Percentiles rank a stretch among this genome's conserved stretches.
These are phyloP conservation scores for Mobula birostris DNA, from an alignment of 2,113 vertebrate genomes.

Conservation along the genomic window DNA sequence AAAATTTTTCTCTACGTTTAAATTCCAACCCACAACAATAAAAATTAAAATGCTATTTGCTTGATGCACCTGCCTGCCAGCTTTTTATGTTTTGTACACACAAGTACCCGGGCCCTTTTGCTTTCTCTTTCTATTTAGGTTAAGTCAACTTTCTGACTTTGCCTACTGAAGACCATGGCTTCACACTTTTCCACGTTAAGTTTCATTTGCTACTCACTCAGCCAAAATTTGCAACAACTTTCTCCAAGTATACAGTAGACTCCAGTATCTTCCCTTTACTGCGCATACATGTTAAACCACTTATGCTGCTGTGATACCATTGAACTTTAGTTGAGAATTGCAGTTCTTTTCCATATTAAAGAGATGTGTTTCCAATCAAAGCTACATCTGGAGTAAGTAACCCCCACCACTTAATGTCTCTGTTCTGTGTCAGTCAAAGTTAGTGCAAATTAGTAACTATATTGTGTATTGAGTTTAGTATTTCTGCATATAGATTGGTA, in stretches of 20 bases:
- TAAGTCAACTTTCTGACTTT: too few species aligned
- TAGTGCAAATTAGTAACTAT: background rate
- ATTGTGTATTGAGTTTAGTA: background rate
- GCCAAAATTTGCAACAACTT: background rate
- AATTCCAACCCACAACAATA: too few species aligned
- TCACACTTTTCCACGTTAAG: too few species aligned
- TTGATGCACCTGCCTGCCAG: too few species aligned
- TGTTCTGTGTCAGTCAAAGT: background rate
- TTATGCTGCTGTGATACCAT: background rate
- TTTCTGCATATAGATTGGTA: background rate
- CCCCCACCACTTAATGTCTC: background rate
- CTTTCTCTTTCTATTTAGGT: too few species aligned
- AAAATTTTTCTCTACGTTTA: too few species aligned
- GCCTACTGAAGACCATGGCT: too few species aligned
- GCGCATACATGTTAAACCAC: background rate
- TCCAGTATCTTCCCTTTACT: background rate
- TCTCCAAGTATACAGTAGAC: background rate
- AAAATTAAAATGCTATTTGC: too few species aligned
- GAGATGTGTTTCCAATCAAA: background rate
- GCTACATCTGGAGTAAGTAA: background rate
- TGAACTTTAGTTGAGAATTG: background rate
- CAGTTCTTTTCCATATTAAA: background rate
- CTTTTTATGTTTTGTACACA: too few species aligned
- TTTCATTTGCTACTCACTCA: too few species aligned
- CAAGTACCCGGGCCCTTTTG: too few species aligned